Evolutionary conservation across 1,140 invertebrate genomes (phyloP), one percentile per base, ranked within the genome.

Genomic region (Steinernema khuongi): DNA sequence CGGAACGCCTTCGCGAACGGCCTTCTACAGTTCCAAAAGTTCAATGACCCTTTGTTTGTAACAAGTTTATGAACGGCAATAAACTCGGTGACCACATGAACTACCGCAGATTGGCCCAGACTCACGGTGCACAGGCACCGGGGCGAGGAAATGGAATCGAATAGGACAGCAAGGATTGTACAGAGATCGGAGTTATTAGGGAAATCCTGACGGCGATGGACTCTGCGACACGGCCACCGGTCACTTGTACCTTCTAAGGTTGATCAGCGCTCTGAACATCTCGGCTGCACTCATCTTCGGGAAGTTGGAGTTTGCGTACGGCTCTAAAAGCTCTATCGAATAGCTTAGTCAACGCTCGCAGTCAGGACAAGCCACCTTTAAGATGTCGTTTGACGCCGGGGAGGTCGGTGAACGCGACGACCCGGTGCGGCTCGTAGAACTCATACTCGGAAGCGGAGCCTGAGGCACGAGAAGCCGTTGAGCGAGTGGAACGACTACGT

Each of bases 261-360:
- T 60, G 11, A 60, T 60, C 50, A 60, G 50, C 4, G 50, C 50
- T 60, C 50, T 14, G 50, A 60, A 60, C 50, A 60, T 60, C 14
- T 60, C 4, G 14, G 14, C 19, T 22, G 50, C 50, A 22, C 26
- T 60, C 50, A 60, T 60, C 50, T 60, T 60, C 50, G 14, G 50
- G 14, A 60, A 22, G 19, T 60, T 60, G 14, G 26, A 22, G 19
- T 60, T 60, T 60, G 50, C 19, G 50, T 60, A 60, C 4, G 50
- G 50, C 50, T 60, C 50, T 60, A 60, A 60, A 60, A 60, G 50
- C 50, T 60, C 50, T 60, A 60, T 60, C 4, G 4, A 60, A 60
- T n/a, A n/a, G 50, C 50, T 60, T 60, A 60, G 50, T 60, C 50
- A 4, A 7, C 26, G 26, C 11, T 60, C 26, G 4, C 22, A 60